phyloP scores from a whole-genome alignment of 1,140 invertebrate species.

The Monomorium pharaonis region DNA sequence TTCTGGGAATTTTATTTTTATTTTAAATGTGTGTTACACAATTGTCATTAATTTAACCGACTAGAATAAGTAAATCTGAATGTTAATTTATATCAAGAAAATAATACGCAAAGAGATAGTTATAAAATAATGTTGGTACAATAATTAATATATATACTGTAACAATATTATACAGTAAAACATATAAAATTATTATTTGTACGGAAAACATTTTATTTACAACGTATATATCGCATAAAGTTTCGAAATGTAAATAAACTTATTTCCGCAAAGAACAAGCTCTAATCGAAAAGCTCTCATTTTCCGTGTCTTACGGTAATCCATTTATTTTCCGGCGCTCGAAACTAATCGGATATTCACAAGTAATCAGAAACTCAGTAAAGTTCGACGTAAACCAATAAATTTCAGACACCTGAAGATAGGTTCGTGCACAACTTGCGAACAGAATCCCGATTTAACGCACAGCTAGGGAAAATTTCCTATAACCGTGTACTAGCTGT shows the following conservation, averaged over 20 bases:
- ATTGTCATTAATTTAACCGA: not conserved
- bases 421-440: conserved; percentile 20
- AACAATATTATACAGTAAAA: not conserved
- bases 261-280: conserved; percentile 8
- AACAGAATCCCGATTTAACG: conserved; percentile 23
- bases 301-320: conserved; percentile 33
- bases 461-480: conserved; percentile 23
- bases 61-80: not conserved
- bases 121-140: not conserved
- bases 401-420: conserved; percentile 44
- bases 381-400: conserved; percentile 57
- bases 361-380: conserved; percentile 56
- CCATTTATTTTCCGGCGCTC: conserved; percentile 49
- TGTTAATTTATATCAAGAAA: not conserved
- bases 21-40: too few relatives aligned
- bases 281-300: conserved; percentile 33
- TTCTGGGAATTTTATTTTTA: too few relatives aligned
- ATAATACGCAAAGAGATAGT: not conserved
- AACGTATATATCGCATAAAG: not conserved
- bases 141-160: too few relatives aligned
- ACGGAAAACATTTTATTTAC: not conserved
- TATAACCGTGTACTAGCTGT: not conserved
- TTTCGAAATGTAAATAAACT: conserved; percentile 24
- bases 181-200: not conserved
- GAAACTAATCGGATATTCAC: conserved; percentile 59